Evolutionary conservation across 2,797 vertebrate genomes (phyloP).

Genomic region (Jordanella pulchra): DNA sequence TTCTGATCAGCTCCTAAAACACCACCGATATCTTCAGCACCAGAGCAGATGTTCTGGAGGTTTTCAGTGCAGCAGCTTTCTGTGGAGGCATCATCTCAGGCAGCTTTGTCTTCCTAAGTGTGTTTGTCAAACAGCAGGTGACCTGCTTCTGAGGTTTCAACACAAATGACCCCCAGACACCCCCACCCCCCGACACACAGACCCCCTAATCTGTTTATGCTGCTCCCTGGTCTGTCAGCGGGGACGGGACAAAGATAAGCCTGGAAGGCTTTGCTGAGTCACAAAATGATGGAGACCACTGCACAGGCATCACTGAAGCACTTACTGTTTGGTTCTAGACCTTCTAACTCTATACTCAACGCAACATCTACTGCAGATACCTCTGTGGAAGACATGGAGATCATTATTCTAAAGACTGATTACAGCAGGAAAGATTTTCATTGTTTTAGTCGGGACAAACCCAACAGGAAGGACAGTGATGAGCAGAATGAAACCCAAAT

Average conservation of each 20-base stretch:
- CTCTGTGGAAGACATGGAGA: too few relatives aligned
- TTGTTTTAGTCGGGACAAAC: too few relatives aligned
- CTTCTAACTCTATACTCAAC: too few relatives aligned
- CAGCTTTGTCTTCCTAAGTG: conserved; percentile 20
- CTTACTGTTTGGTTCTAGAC: conserved; percentile 60
- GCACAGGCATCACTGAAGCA: conserved; percentile 74
- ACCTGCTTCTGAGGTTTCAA: conserved; percentile 86
- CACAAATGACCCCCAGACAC: conserved; percentile 70
- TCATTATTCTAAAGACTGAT: too few relatives aligned
- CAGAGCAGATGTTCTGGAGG: too few relatives aligned
- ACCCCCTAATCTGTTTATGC: conserved; percentile 88
- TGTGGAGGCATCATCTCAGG: background rate
- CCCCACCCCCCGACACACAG: conserved; percentile 75
- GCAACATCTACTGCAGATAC: too few relatives aligned
- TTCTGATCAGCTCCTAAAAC: too few relatives aligned
- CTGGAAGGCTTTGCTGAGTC: conserved; percentile 87
- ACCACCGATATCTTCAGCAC: too few relatives aligned
- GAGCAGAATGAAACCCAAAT: too few relatives aligned
- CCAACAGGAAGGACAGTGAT: too few relatives aligned
- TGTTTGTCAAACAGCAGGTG: conserved; percentile 80
- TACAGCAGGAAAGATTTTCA: too few relatives aligned
- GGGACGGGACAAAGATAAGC: conserved; percentile 68
- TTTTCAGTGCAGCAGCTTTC: too few relatives aligned
- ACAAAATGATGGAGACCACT: conserved; percentile 89
- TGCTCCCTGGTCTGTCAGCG: conserved; percentile 83